Percentiles rank a stretch among this genome's conserved stretches.
phyloP scores from a whole-genome alignment of 2,113 vertebrate species.

The Phalacrocorax aristotelis region DNA sequence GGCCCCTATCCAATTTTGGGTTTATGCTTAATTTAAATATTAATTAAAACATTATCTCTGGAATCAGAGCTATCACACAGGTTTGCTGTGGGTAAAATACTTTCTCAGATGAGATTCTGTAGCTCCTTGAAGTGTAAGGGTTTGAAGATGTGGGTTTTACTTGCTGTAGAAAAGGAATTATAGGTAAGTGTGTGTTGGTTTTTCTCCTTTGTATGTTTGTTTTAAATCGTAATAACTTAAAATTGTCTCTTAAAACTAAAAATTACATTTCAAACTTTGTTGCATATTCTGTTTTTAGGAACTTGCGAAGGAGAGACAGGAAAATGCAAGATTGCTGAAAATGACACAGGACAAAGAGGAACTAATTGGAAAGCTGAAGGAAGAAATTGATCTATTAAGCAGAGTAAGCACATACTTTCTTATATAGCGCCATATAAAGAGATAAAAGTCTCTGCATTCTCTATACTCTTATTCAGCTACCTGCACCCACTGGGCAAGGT shows the following conservation, averaged over 20 bases:
- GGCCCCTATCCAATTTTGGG: neutral
- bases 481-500: neutral
- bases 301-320: constrained; percentile 87
- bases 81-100: neutral
- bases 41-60: neutral
- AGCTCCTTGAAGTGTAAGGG: neutral
- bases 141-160: neutral
- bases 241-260: neutral
- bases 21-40: neutral
- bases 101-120: neutral
- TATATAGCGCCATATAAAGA: neutral
- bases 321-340: constrained; percentile 84
- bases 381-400: constrained; percentile 96
- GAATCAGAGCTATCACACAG: neutral
- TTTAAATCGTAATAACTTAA: neutral
- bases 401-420: constrained; percentile 81
- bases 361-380: constrained; percentile 89
- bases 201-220: neutral
- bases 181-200: too few relatives aligned
- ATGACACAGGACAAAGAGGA: constrained; percentile 92
- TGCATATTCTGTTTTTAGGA: constrained; percentile 76
- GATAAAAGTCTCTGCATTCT: neutral
- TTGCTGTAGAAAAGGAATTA: neutral
- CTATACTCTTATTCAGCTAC: neutral
- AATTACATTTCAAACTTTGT: neutral